Base-by-base conservation (phyloP, 2,797 vertebrate species). In the Arnoldichthys spilopterus region DNA sequence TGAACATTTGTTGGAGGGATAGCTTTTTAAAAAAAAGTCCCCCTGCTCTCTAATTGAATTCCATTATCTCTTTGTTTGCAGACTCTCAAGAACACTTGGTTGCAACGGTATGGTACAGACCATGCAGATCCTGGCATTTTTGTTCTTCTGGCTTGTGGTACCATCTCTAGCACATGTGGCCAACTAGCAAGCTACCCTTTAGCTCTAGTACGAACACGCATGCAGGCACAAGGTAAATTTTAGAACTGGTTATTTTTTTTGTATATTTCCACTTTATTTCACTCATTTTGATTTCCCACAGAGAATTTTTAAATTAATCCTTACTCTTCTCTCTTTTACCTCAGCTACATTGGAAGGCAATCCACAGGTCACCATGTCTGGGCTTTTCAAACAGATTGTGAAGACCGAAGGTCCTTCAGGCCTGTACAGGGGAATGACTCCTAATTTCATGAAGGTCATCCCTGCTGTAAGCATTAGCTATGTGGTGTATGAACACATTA, bases 381-480 rank as follows among this genome's bases (percentile, higher is more conserved):
- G 95, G 30, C 94, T 98, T 81, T 97, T 99, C 91, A 95, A 87
- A 79, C 96, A 98, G 78, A 99, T 99, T 86, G 67, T 99, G 77
- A 93, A 93, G 92, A 96, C 92, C 0, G 98, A 99, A 81, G 97
- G 98, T 12, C 95, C 96, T 0, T 85, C 90, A 0, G 98, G 98
- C 40, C 96, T 99, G 51, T 99, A 99, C 89, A 91, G 98, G 56
- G 98, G 98, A 58, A 91, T 99, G 88, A 94, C 96, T 0, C 97
- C 98, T 4, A 99, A 99, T 91, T 99, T 99, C 76, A 96, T 99
- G 88, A 99, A 99, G 87, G 97, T 99, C 86, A 96, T 99, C 87
- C 98, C 98, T 0, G 97, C 98, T 0, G 98, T 99, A 40, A 98
- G 97, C 96, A 99, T 99, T 91, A 98, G 97, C 91, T 99, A 99